Base-by-base conservation (phyloP, 1,140 invertebrate genomes). In the Lasioglossum baleicum region DNA sequence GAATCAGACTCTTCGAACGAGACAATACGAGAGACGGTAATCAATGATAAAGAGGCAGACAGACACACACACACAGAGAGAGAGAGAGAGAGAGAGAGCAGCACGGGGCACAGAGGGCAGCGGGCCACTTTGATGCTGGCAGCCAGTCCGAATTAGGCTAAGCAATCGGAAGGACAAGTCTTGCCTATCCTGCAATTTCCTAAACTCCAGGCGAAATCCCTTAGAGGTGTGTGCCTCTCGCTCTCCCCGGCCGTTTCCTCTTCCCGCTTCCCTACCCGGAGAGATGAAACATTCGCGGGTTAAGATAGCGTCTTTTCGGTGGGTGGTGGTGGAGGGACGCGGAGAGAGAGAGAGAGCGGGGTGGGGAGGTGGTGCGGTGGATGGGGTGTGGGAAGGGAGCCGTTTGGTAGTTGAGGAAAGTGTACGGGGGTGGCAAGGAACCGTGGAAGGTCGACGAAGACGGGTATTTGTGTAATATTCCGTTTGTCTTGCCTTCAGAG, bases 391-490 rank as follows among this genome's bases (percentile, higher is more conserved):
- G 70, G 69, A 48, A 70, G 56, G 64, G 44, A 53, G 73, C 77
- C 35, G 79, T 82, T 81, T 75, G 83, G 75, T 82, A 85, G 83
- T 79, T 75, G 79, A 60, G 67, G 67, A 85, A 85, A 81, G 73
- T 78, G 85, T 76, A 68, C 74, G 82, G 79, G 85, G 73, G 78
- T 76, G 56, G 82, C 80, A 80, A 74, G 69, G 74, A 68, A 56
- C 70, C 83, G 44, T 58, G 66, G 72, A 75, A 53, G 63, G 76
- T 85, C 77, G 82, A 83, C 72, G 83, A 86, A 88, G 83, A 71
- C 72, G 88, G 87, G 89, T 92, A 93, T 93, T 93, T 93, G 92
- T 92, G 91, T 93, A 93, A 93, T 93, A 93, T 93, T 93, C 91
- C 92, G 92, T 92, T 93, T 93, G 92, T 93, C 92, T 93, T 93